Percentiles rank a stretch among this genome's conserved stretches.
These are phyloP conservation scores for Catharus ustulatus DNA, from an alignment of 2,797 vertebrate genomes.

Conservation along the genomic window DNA sequence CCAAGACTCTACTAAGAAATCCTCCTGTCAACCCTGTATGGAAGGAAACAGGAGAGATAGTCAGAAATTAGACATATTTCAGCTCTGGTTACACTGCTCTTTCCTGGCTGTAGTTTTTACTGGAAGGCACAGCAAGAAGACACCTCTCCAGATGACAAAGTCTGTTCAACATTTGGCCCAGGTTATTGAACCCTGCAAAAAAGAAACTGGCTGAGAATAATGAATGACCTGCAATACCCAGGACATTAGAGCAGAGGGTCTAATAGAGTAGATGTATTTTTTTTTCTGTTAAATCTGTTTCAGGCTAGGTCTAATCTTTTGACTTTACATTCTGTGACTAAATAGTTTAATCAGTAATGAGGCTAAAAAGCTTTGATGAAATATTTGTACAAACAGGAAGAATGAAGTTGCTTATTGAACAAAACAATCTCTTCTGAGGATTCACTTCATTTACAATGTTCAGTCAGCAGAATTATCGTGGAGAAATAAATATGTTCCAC, in stretches of 20 bases:
- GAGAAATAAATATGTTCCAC: neutral
- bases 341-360: constrained; percentile 7
- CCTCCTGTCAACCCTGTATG: accelerated
- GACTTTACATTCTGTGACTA: neutral
- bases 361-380: constrained; percentile 29
- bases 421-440: constrained; percentile 13
- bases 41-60: neutral
- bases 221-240: neutral
- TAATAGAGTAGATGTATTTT: neutral
- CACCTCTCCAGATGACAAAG: neutral
- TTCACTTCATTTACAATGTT: constrained; percentile 26
- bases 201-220: neutral
- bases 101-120: neutral
- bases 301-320: neutral
- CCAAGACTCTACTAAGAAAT: neutral
- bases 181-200: neutral
- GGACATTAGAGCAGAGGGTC: neutral
- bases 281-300: neutral
- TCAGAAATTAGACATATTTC: neutral
- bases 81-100: neutral
- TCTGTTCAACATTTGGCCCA: neutral
- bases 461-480: constrained; percentile 4
- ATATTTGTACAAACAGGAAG: constrained; percentile 25
- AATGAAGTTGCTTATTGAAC: constrained; percentile 12
- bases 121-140: neutral